Conservation (phyloP, 2,888 invertebrate species). For the Oeneis ivallda region DNA sequence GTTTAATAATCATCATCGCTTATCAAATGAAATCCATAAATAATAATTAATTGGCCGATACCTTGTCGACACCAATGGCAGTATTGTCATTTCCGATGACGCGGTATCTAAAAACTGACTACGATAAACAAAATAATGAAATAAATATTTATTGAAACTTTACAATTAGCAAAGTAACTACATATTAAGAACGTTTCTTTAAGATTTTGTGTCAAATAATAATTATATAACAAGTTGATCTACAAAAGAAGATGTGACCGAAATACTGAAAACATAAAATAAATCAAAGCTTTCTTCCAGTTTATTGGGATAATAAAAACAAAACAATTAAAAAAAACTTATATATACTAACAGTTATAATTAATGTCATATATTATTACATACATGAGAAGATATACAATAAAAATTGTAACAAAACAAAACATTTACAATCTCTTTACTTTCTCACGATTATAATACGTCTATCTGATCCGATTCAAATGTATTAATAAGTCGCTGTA, state of each 20-base stretch:
- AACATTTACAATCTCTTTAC: slow-evolving; percentile 2
- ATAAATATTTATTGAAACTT: slow-evolving; percentile 24
- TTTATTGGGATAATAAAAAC: no score
- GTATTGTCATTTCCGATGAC: slow-evolving; percentile 27
- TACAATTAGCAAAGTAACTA: not conserved
- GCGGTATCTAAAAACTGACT: slow-evolving; percentile 21
- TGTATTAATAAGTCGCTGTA: slow-evolving; percentile 16
- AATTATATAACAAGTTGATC: no score
- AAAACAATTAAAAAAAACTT: no score
- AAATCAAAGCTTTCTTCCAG: no score
- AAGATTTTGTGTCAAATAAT: no score
- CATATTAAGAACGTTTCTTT: not conserved
- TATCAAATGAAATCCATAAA: slow-evolving; percentile 20
- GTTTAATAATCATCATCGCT: slow-evolving; percentile 21
- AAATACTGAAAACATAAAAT: no score
- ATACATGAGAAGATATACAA: no score
- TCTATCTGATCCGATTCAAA: slow-evolving; percentile 29
- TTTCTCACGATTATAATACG: slow-evolving; percentile 32
- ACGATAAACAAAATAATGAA: slow-evolving; percentile 16
- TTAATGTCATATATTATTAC: no score
- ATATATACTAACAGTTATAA: no score
- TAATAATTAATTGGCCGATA: slow-evolving; percentile 21
- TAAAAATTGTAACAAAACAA: no score
- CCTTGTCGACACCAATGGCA: slow-evolving; percentile 17
- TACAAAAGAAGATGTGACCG: no score